Base-by-base conservation (phyloP, 2,888 invertebrate genomes). In the Platypus cylindrus region DNA sequence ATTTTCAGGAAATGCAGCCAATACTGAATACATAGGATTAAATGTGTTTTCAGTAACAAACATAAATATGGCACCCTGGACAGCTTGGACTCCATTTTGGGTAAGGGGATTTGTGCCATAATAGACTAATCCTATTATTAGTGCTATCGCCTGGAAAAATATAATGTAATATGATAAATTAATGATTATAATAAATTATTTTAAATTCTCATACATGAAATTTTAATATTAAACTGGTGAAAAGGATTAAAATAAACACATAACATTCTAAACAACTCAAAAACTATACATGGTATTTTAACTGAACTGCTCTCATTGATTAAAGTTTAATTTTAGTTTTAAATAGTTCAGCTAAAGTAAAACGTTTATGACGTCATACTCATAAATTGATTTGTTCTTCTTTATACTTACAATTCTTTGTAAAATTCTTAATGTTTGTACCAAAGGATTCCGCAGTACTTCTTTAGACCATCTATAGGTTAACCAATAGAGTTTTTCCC, bases 41-140 rank as follows among this genome's bases (percentile, higher is more conserved):
- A 91, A 93, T 1, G 89, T 85, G 54, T 89, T 85, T 66, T 93
- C 90, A 0, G 85, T 77, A 26, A 89, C 83, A 59, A 90, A 73
- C 46, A 89, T 77, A 59, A 90, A 91, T 4, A 91, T 63, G 0
- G 81, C 81, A 3, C 91, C 93, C 56, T 90, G 86, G 1, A 89
- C 76, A 15, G 87, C 82, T 54, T 87, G 86, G 14, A 94, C 76
- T 0, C 87, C 93, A 30, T 72, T 65, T 59, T 89, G 91, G 28
- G 80, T 78, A 1, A 73, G 63, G 0, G 70, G 63, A 4, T 75
- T 69, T 2, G 82, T 76, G 32, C 84, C 84, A 13, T 81, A 67
- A 60, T 85, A 94, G 50, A 91, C 86, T 14, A 89, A 59, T 0
- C 93, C 91, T 0, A 87, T 78, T 45, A 89, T 72, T 2, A 85